These are phyloP conservation scores for Mactromeris polynyma DNA, from an alignment of 2,888 invertebrate genomes.

Conservation along the genomic window DNA sequence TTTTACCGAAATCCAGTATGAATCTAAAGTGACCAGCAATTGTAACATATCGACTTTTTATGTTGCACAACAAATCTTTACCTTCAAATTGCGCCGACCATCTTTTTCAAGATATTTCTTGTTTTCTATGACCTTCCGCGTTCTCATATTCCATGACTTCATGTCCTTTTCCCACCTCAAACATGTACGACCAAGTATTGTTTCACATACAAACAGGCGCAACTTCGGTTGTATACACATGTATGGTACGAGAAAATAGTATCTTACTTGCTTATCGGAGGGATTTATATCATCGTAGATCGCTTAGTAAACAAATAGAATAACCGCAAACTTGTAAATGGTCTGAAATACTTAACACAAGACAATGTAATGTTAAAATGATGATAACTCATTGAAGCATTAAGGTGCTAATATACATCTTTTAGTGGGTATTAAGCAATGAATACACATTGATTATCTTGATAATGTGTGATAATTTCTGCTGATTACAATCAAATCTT, in stretches of 20 bases:
- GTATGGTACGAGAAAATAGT: background rate
- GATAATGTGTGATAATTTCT: background rate
- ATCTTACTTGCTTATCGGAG: background rate
- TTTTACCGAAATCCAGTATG: no score
- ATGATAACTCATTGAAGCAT: conserved; percentile 20
- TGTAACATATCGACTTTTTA: no score
- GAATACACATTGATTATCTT: background rate
- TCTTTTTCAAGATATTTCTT: no score
- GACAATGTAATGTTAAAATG: background rate
- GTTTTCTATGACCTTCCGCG: background rate
- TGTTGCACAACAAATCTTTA: no score
- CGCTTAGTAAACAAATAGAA: conserved; percentile 4
- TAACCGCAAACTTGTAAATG: background rate
- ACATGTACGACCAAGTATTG: conserved; percentile 1
- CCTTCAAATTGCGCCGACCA: no score
- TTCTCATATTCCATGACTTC: background rate
- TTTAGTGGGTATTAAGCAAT: conserved; percentile 9
- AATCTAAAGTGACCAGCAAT: no score
- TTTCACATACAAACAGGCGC: background rate
- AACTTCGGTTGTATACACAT: background rate
- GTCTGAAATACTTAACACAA: background rate
- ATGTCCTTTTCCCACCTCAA: background rate
- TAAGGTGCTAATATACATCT: conserved; percentile 33
- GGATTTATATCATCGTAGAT: background rate
- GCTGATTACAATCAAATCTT: background rate